Percentiles rank a stretch among this genome's conserved stretches.
phyloP scores from a whole-genome alignment of 2,888 invertebrate species.

The Apotomis betuletana region DNA sequence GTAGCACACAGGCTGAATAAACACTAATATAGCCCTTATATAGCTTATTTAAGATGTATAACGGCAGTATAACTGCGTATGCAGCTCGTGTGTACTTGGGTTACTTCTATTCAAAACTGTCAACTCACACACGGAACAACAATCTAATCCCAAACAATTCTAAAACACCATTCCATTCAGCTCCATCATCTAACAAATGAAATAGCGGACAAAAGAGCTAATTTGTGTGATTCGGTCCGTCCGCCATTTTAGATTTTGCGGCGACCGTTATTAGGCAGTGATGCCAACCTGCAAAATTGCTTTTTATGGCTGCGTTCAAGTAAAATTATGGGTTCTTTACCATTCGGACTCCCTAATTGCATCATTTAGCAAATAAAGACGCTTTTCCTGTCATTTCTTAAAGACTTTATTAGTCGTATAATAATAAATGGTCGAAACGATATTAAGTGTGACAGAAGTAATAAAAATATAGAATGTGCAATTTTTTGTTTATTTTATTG shows the following conservation, averaged over 20 bases:
- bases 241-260: conserved; percentile 77
- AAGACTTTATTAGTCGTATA: neutral
- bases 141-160: conserved; percentile 1
- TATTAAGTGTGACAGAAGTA: neutral
- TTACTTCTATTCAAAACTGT: neutral
- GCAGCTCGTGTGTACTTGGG: too few relatives aligned
- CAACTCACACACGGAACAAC: neutral
- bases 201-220: conserved; percentile 40
- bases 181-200: conserved; percentile 36
- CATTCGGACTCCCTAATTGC: conserved; percentile 60
- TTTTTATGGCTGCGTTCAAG: conserved; percentile 73
- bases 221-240: conserved; percentile 72
- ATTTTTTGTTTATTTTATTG: too few relatives aligned
- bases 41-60: too few relatives aligned
- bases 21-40: too few relatives aligned
- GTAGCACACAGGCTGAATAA: too few relatives aligned
- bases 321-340: conserved; percentile 73
- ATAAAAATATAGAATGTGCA: too few relatives aligned
- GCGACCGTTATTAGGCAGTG: conserved; percentile 78
- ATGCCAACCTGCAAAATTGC: conserved; percentile 79
- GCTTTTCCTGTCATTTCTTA: conserved; percentile 17
- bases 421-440: conserved; percentile 1
- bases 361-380: conserved; percentile 55
- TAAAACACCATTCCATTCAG: conserved; percentile 23
- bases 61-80: too few relatives aligned